A percentile compares a stretch with the other conserved stretches of the same genome.
These are phyloP conservation scores for Drosophila parabipectinata DNA, from an alignment of 1,140 invertebrate species.

Conservation along the genomic window DNA sequence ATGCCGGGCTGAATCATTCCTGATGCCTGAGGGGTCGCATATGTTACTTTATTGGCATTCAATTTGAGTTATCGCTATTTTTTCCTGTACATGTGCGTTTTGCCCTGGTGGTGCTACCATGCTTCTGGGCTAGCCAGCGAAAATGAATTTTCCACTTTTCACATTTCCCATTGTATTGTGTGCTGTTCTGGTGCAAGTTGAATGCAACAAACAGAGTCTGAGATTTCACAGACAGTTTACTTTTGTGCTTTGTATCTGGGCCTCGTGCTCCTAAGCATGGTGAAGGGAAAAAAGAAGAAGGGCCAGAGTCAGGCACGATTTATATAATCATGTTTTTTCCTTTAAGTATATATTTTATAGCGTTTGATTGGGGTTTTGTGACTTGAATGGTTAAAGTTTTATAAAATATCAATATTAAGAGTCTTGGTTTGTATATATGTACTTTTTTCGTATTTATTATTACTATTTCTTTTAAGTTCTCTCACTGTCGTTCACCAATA, in stretches of 20 bases:
- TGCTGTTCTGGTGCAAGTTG: slow-evolving; percentile 19
- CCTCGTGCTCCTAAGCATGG: slow-evolving; percentile 42
- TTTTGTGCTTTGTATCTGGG: slow-evolving; percentile 40
- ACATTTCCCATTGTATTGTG: slow-evolving; percentile 45
- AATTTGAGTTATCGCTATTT: slow-evolving; percentile 80
- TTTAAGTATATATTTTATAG: slow-evolving; percentile 38
- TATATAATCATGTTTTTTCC: slow-evolving; percentile 63
- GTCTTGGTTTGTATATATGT: too few relatives aligned
- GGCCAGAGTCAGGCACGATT: slow-evolving; percentile 13
- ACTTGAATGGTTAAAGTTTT: not conserved
- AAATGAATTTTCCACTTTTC: slow-evolving; percentile 66
- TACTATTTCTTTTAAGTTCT: too few relatives aligned
- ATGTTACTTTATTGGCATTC: slow-evolving; percentile 80
- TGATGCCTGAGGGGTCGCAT: slow-evolving; percentile 49
- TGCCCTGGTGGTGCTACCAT: slow-evolving; percentile 7
- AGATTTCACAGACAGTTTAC: slow-evolving; percentile 63
- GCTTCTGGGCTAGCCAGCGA: slow-evolving; percentile 20
- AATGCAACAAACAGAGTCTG: slow-evolving; percentile 55
- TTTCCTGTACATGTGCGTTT: slow-evolving; percentile 77
- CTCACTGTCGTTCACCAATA: too few relatives aligned
- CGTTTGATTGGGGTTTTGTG: slow-evolving; percentile 31
- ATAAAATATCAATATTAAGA: not conserved
- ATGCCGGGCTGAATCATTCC: slow-evolving; percentile 25
- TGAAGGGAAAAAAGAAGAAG: not conserved
- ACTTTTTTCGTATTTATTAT: too few relatives aligned